Base-by-base conservation (phyloP, 2,797 vertebrate genomes). In the Cheirogaleus major region DNA sequence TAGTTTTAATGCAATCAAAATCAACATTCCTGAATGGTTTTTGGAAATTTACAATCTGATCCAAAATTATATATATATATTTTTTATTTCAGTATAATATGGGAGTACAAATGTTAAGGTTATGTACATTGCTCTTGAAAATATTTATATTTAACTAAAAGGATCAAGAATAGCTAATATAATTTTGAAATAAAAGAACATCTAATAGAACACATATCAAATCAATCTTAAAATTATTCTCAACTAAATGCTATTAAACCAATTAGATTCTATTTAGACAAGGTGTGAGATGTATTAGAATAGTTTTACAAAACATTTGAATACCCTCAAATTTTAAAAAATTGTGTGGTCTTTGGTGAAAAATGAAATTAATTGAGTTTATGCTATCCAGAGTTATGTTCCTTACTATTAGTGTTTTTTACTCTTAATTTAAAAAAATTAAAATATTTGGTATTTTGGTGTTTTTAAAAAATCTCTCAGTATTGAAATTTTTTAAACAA, bases 131-230 rank as follows among this genome's bases (percentile, higher is more conserved):
- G 38, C 38, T 38, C 2, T 38, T 38, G 38, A 38, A 38, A 38
- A 85, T 55, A 41, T 87, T 79, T 41, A 59, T 25, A 30, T 30
- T 85, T 85, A 76, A 93, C 85, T 81, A 15, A 63, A 80, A 59
- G 0, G 2, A 25, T 52, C 20, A 93, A n/a, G 14, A 92, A 70
- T 18, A 81, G 12, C 13, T 32, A 30, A 89, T 65, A 61, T 4
- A 94, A n/a, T 57, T 91, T 81, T 85, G 45, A 80, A 91, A 88
- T 38, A 38, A 76, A 67, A 90, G 52, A 78, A 41, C 38, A n/a
- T 32, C 23, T 96, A 52, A 79, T 8, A 57, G 79, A 90, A 92
- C 22, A 55, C n/a, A 76, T 55, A 45, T 91, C 50, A 32, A 67
- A 80, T 6, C 80, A 61, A 95, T 8, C 30, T 76, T n/a, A 80